Conservation (phyloP, 2,888 invertebrate species). For the Thymelicus sylvestris region DNA sequence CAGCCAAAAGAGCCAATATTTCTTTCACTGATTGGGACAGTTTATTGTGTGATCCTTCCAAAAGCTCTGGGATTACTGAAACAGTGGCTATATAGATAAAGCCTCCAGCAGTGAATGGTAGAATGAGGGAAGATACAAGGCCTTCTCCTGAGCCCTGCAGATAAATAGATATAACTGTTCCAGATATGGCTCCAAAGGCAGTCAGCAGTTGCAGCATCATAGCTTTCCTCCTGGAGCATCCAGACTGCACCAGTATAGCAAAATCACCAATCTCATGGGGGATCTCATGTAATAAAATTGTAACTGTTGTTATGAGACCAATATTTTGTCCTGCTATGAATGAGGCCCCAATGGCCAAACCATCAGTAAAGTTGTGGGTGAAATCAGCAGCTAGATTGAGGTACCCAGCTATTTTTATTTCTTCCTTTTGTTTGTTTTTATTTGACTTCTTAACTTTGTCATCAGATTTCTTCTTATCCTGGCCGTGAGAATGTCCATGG, state of each 20-base stretch:
- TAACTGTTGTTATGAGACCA: conserved; percentile 96
- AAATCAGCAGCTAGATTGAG: conserved; percentile 99
- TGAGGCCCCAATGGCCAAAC: conserved; percentile 99
- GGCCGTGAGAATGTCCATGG: conserved; percentile 89
- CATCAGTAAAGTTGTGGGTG: conserved; percentile 99
- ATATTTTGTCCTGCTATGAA: conserved; percentile 95
- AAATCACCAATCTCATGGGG: conserved; percentile 99
- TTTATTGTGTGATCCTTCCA: conserved; percentile 93
- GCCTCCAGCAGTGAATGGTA: conserved; percentile 99
- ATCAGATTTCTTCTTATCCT: conserved; percentile 72
- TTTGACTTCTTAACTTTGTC: conserved; percentile 68
- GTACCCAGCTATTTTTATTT: conserved; percentile 89
- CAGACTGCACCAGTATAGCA: conserved; percentile 98
- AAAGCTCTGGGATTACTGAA: conserved; percentile 98
- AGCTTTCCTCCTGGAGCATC: conserved; percentile 96
- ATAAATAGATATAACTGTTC: conserved; percentile 94
- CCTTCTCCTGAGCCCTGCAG: conserved; percentile 90
- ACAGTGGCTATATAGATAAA: conserved; percentile 99
- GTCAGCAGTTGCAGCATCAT: conserved; percentile 97
- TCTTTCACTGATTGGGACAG: conserved; percentile 96
- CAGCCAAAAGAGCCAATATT: conserved; percentile 93
- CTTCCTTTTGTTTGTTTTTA: conserved; percentile 69
- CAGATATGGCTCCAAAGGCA: conserved; percentile 97
- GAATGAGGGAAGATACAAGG: conserved; percentile 92
- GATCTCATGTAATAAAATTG: conserved; percentile 98